Evolutionary conservation across 2,797 vertebrate species (phyloP).

Genomic region (Pyrocephalus nanus): DNA sequence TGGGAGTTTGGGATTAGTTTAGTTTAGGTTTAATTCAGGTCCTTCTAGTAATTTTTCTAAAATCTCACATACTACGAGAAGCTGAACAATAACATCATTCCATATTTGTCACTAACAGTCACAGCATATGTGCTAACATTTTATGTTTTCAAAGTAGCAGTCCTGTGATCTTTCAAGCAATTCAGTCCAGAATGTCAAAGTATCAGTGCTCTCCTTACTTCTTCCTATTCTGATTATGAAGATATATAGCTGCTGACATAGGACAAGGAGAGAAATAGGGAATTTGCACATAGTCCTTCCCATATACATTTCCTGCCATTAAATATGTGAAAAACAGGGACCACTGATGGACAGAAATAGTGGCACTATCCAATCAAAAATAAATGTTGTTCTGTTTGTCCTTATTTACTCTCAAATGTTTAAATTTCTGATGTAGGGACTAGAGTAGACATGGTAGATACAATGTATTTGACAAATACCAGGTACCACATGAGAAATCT

Average conservation of each 20-base stretch:
- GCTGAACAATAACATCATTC: not conserved
- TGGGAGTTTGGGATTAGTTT: not conserved
- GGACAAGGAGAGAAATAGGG: not conserved
- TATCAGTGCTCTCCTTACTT: not conserved
- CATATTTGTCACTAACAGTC: fast-evolving
- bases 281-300: not conserved
- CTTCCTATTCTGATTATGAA: not conserved
- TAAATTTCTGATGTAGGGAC: not conserved
- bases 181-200: not conserved
- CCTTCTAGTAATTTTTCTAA: not conserved
- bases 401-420: not conserved
- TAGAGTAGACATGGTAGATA: not conserved
- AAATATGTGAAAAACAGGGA: not conserved
- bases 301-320: not conserved
- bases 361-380: not conserved
- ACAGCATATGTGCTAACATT: not conserved
- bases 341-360: not conserved
- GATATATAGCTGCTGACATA: not conserved
- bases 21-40: not conserved
- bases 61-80: not conserved
- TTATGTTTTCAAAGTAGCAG: not conserved
- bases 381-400: not conserved
- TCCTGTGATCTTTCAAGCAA: not conserved
- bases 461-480: fast-evolving
- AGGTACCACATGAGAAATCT: not conserved